Conservation (phyloP, 2,888 invertebrate species). For the Bellardia bayeri region DNA sequence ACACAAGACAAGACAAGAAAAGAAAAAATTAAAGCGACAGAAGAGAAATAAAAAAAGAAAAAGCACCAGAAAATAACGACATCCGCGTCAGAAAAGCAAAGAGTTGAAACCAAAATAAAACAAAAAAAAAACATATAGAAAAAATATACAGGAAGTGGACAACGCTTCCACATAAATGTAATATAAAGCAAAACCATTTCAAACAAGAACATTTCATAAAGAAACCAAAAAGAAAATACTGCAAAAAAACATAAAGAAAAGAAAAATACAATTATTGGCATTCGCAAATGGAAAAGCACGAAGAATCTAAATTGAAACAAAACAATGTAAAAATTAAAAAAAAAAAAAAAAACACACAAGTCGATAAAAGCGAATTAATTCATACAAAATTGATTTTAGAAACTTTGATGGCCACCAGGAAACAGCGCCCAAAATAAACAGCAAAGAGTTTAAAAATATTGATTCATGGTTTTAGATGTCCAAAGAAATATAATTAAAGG, state of each 20-base stretch:
- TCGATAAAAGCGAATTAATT: constrained; percentile 60
- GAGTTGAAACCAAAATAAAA: constrained; percentile 56
- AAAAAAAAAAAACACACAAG: constrained; percentile 54
- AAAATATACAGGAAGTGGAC: constrained; percentile 71
- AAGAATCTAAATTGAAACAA: constrained; percentile 79
- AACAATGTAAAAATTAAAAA: constrained; percentile 79
- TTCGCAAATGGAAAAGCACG: constrained; percentile 24
- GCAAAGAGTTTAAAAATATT: constrained; percentile 27
- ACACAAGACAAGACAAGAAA: constrained; percentile 55
- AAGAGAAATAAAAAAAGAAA: constrained; percentile 7
- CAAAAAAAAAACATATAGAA: neutral
- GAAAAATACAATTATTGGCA: constrained; percentile 65
- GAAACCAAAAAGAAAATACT: constrained; percentile 53
- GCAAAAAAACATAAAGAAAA: constrained; percentile 35
- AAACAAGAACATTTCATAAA: constrained; percentile 59
- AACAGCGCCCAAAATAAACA: neutral
- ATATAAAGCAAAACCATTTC: constrained; percentile 64
- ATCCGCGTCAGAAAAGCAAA: constrained; percentile 71
- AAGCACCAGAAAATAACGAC: constrained; percentile 66
- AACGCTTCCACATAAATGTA: constrained; percentile 71
- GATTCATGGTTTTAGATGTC: constrained; percentile 2
- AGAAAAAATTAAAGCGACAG: constrained; percentile 53
- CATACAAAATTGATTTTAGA: constrained; percentile 56
- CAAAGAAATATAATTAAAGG: too few relatives aligned
- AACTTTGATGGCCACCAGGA: neutral